Percentiles rank a stretch among this genome's conserved stretches.
Evolutionary conservation across 2,797 vertebrate species (phyloP).

Genomic region (Rhabdomys pumilio): DNA sequence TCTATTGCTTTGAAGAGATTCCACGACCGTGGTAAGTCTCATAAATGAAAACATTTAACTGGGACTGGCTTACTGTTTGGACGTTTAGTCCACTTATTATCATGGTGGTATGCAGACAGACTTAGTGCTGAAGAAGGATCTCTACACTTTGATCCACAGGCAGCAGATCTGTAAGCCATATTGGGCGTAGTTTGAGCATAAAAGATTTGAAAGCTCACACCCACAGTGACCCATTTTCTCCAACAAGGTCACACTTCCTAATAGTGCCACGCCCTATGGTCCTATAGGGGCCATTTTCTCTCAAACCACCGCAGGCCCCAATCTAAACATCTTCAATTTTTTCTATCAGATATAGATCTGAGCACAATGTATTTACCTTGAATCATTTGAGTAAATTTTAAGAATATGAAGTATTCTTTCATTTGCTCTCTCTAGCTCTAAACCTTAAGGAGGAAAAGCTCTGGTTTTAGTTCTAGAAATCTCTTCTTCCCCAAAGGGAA

Average conservation of each 20-base stretch:
- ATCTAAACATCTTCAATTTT: neutral
- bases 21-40: neutral
- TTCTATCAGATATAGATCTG: neutral
- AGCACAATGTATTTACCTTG: conserved; percentile 25
- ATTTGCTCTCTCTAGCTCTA: conserved; percentile 22
- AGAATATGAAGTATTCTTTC: conserved; percentile 60
- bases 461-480: conserved; percentile 45
- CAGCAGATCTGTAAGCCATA: neutral
- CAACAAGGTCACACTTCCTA: neutral
- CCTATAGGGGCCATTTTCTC: neutral
- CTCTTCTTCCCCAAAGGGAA: conserved; percentile 22
- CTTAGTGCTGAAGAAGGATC: neutral
- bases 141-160: neutral
- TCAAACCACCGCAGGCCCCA: neutral
- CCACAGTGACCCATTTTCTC: neutral
- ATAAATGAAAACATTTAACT: neutral
- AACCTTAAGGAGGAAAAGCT: neutral
- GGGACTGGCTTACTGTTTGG: neutral
- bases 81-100: neutral
- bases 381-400: conserved; percentile 28
- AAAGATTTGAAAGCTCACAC: neutral
- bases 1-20: neutral
- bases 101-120: neutral
- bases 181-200: neutral
- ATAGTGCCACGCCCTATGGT: neutral